Evolutionary conservation across 2,888 invertebrate species (phyloP), one percentile per base, ranked within the genome.

Genomic region (Drosophila prolongata): DNA sequence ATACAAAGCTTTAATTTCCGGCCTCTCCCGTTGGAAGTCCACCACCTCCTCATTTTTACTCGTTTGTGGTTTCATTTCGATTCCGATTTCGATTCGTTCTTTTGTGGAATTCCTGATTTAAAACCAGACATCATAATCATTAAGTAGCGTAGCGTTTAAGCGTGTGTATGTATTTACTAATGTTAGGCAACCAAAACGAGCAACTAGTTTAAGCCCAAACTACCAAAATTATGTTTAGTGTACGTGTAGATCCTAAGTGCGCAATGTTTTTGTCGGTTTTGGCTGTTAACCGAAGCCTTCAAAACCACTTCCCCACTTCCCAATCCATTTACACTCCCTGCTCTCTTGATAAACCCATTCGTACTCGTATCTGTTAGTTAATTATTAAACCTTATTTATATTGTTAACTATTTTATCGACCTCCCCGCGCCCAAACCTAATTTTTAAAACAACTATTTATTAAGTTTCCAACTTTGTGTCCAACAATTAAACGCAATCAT

Each of bases 1-100:
- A 97, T 92, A 97, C 97, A 87, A 97, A 97, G 92, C 94, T 97
- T 92, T 97, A 95, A 75, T 73, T 79, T 73, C 67, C 73, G 57
- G 34, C 52, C 46, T 27, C 35, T 43, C 24, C n/a, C 46, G 43
- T 43, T 55, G 52, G 49, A 42, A 62, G 53, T 54, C 13, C 44
- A 13, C 44, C 9, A n/a, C 38, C n/a, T 14, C 8, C 49, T 13
- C 37, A 35, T 38, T 38, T 47, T 24, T 30, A 13, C 47, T 65
- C 24, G 24, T 14, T 43, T 46, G 54, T 37, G 13, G 8, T 35
- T 13, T 14, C 10, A 9, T 43, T 57, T 47, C 6, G 3, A 11
- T 47, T 47, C 14, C 9, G 19, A 30, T 13, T 57, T 30, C 27
- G 13, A 6, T 68, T 30, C n/a, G 13, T 35, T 30, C 6, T 57